Base-by-base conservation (phyloP, 2,113 vertebrate genomes). In the Myrmecobius fasciatus region DNA sequence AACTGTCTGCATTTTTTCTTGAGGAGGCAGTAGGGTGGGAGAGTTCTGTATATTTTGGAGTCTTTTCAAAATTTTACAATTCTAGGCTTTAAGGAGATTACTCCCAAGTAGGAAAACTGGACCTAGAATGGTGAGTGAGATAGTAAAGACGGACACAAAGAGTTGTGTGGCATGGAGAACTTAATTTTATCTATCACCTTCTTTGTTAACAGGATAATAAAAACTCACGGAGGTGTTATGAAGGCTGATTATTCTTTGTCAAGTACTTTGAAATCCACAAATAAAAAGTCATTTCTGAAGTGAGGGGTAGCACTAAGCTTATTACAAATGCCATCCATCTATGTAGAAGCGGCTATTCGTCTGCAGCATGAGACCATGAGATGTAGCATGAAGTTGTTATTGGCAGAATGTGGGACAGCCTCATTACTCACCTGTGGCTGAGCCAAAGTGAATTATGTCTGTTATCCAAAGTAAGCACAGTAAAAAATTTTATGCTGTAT, bases 231-330 rank as follows among this genome's bases (percentile, higher is more conserved):
- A 25, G 0, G 48, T 2, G 3, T 53, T 52, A 6, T 8, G 75
- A 83, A 25, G 90, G 0, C 31, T 54, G 14, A 11, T 75, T 83
- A 67, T 7, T 2, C 17, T 47, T 12, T 26, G 8, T 26, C 7
- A 0, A 0, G 52, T 0, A 47, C 51, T 60, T 54, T 0, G 10
- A 14, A 31, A 28, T 8, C 28, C 28, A 0, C 2, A 43, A 88
- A 28, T 0, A 17, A 26, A 28, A 54, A 49, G 8, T 3, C 24
- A 0, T 1, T 25, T 56, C 89, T 43, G 47, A 0, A 48, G 89
- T 46, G 48, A 88, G 92, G 14, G 0, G 0, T 0, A 0, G 5
- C 26, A 36, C 56, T 0, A 0, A 22, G 36, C 0, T 0, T 0
- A 2, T 25, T 0, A 20, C 20, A 3, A 43, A 56, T 6, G 3